These are phyloP conservation scores for Sitta europaea DNA, from an alignment of 2,113 vertebrate genomes.

Conservation along the genomic window DNA sequence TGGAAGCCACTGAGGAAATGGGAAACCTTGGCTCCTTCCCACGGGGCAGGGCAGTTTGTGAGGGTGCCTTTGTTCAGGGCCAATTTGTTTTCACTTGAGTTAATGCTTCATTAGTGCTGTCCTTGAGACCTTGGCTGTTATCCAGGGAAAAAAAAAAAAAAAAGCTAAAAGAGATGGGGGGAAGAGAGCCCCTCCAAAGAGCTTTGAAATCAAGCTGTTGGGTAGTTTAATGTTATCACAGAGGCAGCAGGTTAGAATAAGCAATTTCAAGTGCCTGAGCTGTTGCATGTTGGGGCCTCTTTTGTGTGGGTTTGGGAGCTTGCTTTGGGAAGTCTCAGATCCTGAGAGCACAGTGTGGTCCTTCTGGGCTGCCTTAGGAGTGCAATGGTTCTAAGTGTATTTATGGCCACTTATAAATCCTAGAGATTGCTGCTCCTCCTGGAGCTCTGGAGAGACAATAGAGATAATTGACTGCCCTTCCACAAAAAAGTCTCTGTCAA, in stretches of 20 bases:
- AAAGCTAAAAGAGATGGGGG: background rate
- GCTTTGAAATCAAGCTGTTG: slow-evolving; percentile 11
- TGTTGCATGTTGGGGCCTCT: background rate
- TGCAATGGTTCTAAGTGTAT: background rate
- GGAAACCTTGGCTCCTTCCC: slow-evolving; percentile 25
- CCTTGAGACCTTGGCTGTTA: slow-evolving; percentile 53
- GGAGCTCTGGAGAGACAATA: background rate
- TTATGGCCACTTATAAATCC: slow-evolving; percentile 8
- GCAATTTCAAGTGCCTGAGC: background rate
- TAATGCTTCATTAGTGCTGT: slow-evolving; percentile 44
- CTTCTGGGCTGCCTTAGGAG: background rate
- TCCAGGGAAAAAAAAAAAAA: background rate
- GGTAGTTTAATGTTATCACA: background rate
- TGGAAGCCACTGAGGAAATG: slow-evolving; percentile 21
- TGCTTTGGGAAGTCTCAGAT: background rate
- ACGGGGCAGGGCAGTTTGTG: background rate
- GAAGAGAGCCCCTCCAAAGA: slow-evolving; percentile 4
- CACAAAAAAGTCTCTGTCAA: slow-evolving; percentile 11
- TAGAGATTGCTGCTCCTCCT: background rate
- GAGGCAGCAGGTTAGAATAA: background rate
- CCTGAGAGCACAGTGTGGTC: background rate
- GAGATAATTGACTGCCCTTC: background rate
- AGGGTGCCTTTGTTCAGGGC: slow-evolving; percentile 22
- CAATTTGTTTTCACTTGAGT: slow-evolving; percentile 62
- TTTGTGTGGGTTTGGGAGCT: background rate